These are phyloP conservation scores for Podotricha telesiphe DNA, from an alignment of 2,888 invertebrate species.

Conservation along the genomic window DNA sequence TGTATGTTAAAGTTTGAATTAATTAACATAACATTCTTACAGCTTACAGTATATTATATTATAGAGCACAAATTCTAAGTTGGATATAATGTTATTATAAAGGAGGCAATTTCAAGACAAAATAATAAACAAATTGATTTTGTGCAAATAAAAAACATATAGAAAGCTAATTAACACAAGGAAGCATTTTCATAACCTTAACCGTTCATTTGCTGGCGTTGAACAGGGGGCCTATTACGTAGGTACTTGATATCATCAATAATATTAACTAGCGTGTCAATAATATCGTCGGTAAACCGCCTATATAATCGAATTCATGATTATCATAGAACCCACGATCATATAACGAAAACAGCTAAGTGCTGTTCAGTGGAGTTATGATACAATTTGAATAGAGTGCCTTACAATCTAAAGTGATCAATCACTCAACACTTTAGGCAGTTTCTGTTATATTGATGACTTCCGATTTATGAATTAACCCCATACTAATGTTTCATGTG, in stretches of 20 bases:
- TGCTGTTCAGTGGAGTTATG: constrained; percentile 33
- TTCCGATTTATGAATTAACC: constrained; percentile 20
- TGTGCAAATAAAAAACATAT: neutral
- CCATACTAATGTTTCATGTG: neutral
- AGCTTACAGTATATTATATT: too few species aligned
- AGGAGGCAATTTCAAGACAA: neutral
- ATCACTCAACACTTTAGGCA: constrained; percentile 62
- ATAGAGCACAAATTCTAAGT: too few species aligned
- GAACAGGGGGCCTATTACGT: neutral
- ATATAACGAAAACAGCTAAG: constrained; percentile 33
- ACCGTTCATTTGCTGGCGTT: neutral
- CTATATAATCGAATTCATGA: constrained; percentile 29
- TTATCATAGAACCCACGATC: constrained; percentile 22
- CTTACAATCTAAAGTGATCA: constrained; percentile 61
- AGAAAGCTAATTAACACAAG: neutral
- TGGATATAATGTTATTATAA: too few species aligned
- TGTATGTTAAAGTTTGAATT: neutral
- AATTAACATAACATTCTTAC: too few species aligned
- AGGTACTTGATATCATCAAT: constrained; percentile 5
- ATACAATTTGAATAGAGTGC: constrained; percentile 38
- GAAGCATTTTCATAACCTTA: neutral
- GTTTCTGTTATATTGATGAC: constrained; percentile 44
- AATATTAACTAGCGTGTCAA: constrained; percentile 5
- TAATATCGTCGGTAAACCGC: constrained; percentile 7
- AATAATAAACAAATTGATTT: constrained; percentile 1